Evolutionary conservation across 2,888 invertebrate species (phyloP).

Genomic region (Lochmaea capreae): DNA sequence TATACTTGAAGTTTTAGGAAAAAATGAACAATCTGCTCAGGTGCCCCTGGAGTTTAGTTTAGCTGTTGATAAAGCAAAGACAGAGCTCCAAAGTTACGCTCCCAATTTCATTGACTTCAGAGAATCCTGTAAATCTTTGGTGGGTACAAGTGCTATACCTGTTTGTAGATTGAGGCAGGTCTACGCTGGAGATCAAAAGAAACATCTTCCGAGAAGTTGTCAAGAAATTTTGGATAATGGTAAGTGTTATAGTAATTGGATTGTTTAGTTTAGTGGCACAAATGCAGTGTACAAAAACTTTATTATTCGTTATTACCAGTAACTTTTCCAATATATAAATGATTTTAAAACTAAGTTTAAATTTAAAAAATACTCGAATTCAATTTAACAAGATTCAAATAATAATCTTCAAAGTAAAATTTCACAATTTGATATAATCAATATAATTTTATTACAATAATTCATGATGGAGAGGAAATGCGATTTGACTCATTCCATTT

Average conservation of each 20-base stretch:
- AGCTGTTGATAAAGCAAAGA: not conserved
- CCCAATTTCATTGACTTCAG: not conserved
- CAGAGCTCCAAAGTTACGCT: not conserved
- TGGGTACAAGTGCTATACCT: not conserved
- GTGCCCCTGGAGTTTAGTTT: not conserved
- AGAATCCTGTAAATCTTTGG: conserved; percentile 1
- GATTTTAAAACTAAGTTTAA: no score
- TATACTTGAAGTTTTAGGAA: not conserved
- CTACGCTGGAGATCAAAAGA: not conserved
- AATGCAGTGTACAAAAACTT: no score
- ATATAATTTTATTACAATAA: no score
- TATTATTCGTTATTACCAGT: no score
- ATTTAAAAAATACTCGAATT: no score
- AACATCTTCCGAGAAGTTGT: not conserved
- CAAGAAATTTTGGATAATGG: conserved; percentile 5
- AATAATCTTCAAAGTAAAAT: no score
- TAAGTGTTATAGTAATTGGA: not conserved
- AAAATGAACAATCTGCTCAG: not conserved
- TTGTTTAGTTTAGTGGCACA: not conserved
- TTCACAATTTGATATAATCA: no score
- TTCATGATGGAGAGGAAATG: no score
- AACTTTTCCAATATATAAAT: no score
- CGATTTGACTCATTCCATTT: no score
- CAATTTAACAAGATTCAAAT: no score
- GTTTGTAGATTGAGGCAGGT: not conserved